Percentiles rank a stretch among this genome's conserved stretches.
Evolutionary conservation across 2,113 vertebrate genomes (phyloP).

Genomic region (Coturnix japonica): DNA sequence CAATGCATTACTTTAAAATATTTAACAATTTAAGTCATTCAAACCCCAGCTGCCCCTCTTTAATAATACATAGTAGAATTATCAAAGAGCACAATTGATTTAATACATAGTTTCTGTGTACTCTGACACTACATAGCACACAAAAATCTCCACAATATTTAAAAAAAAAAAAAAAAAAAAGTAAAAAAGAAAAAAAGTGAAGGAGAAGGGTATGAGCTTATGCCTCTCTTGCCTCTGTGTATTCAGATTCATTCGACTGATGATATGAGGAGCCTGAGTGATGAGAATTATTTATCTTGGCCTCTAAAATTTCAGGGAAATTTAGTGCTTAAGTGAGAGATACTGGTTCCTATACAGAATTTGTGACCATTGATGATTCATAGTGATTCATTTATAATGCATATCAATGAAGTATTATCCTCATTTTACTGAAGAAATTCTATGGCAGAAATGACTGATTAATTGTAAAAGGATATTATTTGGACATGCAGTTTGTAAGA

Average conservation of each 20-base stretch:
- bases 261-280: neutral
- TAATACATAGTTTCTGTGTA: neutral
- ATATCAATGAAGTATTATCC: neutral
- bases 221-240: rapidly evolving
- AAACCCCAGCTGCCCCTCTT: neutral
- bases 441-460: neutral
- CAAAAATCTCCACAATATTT: neutral
- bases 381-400: neutral
- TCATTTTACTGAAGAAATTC: neutral
- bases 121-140: neutral
- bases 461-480: neutral
- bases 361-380: no score
- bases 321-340: neutral
- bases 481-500: neutral
- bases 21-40: neutral
- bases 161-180: neutral
- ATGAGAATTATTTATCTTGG: neutral
- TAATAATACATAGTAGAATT: neutral
- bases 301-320: neutral
- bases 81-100: neutral
- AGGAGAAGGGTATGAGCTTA: neutral
- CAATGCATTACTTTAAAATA: neutral
- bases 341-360: neutral
- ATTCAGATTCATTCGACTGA: neutral
- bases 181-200: no score